Base-by-base conservation (phyloP, 1,140 invertebrate species). In the Meloidogyne chitwoodi region DNA sequence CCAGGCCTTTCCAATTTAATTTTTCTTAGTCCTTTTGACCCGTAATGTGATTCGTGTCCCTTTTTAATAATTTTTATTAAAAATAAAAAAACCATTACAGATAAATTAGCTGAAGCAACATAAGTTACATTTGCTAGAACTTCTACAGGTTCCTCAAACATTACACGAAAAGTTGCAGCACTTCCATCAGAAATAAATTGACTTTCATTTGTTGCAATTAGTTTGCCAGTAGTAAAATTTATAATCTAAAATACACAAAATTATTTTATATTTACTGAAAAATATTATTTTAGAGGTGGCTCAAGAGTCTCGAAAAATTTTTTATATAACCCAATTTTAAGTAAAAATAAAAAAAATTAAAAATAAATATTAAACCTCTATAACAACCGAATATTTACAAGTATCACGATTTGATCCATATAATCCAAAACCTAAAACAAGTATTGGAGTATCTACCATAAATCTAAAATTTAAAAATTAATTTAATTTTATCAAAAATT, bases 11-110 rank as follows among this genome's bases (percentile, higher is more conserved):
- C 74, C 61, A 56, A 34, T 38, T 77, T 76, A 65, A 94, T 92
- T 77, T 92, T 92, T 41, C 92, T 89, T 19, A 92, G 84, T 4
- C 93, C 93, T 88, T 93, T 93, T 1, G 92, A 92, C 38, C 93
- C 93, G 87, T 94, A 94, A 89, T 93, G 92, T 0, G 93, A 94
- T 89, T 93, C 93, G 34, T 92, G 92, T 65, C 93, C 93, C 92
- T 93, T 87, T 41, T n/a, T n/a, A n/a, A n/a, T 90, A 90, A 74
- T 62, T 56, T 81, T 74, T 38, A 29, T 75, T 70, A 10, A 34
- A 74, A 10, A 69, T 61, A 12, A 26, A 68, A 61, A 10, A 69
- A 78, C 16, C 38, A 38, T 65, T 88, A 93, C 93, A 89, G 93
- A 93, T 19, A 94, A 88, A 69, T 91, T 93, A 68, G 92, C 92